Evolutionary conservation across 1,140 invertebrate species (phyloP), one percentile per base, ranked within the genome.

Genomic region (Aphis craccivora): DNA sequence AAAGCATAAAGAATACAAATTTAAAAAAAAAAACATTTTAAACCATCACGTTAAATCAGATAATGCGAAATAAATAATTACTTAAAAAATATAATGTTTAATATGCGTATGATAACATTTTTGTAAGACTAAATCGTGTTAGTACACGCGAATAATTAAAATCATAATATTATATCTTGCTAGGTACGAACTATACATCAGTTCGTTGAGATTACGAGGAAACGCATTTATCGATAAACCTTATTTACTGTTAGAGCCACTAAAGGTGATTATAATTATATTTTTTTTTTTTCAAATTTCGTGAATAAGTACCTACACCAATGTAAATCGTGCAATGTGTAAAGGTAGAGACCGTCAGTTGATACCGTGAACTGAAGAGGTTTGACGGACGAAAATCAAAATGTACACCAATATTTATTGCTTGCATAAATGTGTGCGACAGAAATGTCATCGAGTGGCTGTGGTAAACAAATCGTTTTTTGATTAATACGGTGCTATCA

Each of bases 391-490:
- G 40, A 86, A 86, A 86, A 86, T 86, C 40, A 86, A 86, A 86
- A 86, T 25, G 23, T 86, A 25, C 14, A 76, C 37, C 83, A 14
- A 40, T 40, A 86, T 86, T 40, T 40, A 37, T 86, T 43, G 40
- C 84, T n/a, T 45, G 30, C 45, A 40, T 53, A 90, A 55, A 55
- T 40, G 87, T n/a, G 87, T 20, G 88, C 88, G 88, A 90, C 88
- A 40, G 51, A 90, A 90, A 90, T 37, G 48, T 55, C 88, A 60
- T 55, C 88, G 53, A 48, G 84, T 35, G 45, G 25, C 88, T 23
- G 53, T 22, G 88, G 48, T 40, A 60, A 37, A 55, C 88, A 60
- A 90, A 90, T 90, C 88, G 88, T 53, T 90, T 90, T 90, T 90
- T 60, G 88, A 90, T 60, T 83, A 76, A 76, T 76, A 76, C 37